These are phyloP conservation scores for Allolobophora icterica DNA, from an alignment of 2,888 invertebrate species.

Conservation along the genomic window DNA sequence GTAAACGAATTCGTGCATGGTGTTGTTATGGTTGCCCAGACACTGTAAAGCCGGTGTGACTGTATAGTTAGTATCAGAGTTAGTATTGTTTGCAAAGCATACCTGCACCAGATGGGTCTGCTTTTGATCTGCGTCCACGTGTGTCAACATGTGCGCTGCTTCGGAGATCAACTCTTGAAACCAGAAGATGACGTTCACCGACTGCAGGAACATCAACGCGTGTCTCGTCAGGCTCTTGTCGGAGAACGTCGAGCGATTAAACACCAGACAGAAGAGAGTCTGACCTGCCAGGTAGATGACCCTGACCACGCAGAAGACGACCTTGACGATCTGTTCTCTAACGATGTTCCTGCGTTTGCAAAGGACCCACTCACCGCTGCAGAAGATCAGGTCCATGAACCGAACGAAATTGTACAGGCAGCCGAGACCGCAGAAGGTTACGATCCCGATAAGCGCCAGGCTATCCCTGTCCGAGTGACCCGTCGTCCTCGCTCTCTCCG, in stretches of 20 bases:
- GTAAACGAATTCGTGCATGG: not conserved
- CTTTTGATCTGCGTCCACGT: not conserved
- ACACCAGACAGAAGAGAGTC: constrained; percentile 1
- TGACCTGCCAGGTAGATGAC: not conserved
- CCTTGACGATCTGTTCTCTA: not conserved
- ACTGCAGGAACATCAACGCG: not conserved
- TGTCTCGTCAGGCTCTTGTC: not conserved
- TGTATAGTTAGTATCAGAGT: no score
- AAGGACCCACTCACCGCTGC: not conserved
- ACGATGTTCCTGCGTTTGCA: not conserved
- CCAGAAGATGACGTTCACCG: constrained; percentile 23
- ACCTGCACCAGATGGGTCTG: not conserved
- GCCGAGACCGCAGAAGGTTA: not conserved
- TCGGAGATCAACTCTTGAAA: not conserved
- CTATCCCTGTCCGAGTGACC: not conserved
- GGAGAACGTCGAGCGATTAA: not conserved
- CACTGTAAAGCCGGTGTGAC: not conserved
- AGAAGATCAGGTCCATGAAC: not conserved
- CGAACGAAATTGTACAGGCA: not conserved
- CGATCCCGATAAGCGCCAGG: not conserved
- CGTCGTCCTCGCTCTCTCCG: not conserved
- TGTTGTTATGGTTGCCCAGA: not conserved
- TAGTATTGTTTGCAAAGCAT: not conserved
- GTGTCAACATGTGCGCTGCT: not conserved
- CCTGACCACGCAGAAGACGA: not conserved